A percentile compares a stretch with the other conserved stretches of the same genome.
Evolutionary conservation across 2,888 invertebrate genomes (phyloP).

Genomic region (Netelia inedita): DNA sequence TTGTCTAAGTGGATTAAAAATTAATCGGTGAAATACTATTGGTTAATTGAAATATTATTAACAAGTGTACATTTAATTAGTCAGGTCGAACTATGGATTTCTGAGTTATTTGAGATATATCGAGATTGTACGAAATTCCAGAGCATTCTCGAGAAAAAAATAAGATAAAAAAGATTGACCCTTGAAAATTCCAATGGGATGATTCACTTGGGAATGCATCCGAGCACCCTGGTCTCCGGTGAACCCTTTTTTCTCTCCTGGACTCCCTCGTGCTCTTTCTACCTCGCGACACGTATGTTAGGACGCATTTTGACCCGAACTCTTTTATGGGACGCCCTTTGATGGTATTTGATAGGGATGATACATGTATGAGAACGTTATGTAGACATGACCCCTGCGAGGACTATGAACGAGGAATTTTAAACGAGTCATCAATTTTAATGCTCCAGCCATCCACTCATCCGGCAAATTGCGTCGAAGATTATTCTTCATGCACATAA

Average conservation of each 20-base stretch:
- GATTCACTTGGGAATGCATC: constrained; percentile 66
- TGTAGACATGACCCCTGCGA: constrained; percentile 17
- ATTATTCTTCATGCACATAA: background rate
- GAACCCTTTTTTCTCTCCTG: constrained; percentile 17
- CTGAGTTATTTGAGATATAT: background rate
- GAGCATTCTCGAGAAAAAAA: constrained; percentile 9
- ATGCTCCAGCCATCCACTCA: background rate
- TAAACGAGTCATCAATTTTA: constrained; percentile 47
- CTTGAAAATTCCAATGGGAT: constrained; percentile 54
- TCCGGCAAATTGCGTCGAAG: constrained; percentile 1
- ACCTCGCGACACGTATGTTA: constrained; percentile 48
- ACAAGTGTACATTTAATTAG: background rate
- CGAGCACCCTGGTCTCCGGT: constrained; percentile 16
- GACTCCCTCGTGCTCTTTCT: constrained; percentile 28
- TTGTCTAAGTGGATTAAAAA: background rate
- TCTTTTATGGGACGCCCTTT: constrained; percentile 38
- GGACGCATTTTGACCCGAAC: constrained; percentile 44
- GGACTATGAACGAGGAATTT: constrained; percentile 38
- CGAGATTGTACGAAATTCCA: constrained; percentile 11
- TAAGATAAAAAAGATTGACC: constrained; percentile 23
- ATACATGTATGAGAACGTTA: constrained; percentile 17
- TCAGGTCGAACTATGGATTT: background rate
- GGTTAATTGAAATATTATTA: background rate
- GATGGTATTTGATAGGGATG: constrained; percentile 23
- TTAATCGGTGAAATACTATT: background rate